Base-by-base conservation (phyloP, 2,888 invertebrate species). In the Neria commutata region DNA sequence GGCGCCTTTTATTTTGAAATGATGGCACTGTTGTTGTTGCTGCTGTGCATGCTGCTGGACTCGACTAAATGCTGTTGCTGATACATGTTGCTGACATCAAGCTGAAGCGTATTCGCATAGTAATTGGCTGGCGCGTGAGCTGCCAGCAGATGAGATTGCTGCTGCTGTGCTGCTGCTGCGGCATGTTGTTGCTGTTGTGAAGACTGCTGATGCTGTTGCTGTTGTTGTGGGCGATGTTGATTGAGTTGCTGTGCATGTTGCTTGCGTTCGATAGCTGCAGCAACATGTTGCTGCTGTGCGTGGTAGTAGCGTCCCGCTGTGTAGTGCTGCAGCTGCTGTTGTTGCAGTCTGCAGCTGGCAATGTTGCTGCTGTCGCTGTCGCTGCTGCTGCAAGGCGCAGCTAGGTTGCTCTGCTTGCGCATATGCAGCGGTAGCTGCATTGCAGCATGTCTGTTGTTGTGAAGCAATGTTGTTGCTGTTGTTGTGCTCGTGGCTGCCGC, bases 401-500 rank as follows among this genome's bases (percentile, higher is more conserved):
- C 33, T 62, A 48, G 66, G 64, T 45, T 57, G 62, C 54, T 60
- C 34, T 49, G 71, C 47, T 69, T 73, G 26, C 71, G 72, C 21
- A 71, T 68, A 34, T 76, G 78, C 64, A 74, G 71, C 56, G 77
- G 76, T 70, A 76, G 69, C 70, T n/a, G n/a, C n/a, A n/a, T n/a
- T n/a, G n/a, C n/a, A n/a, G n/a, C n/a, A n/a, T n/a, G n/a, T n/a
- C 37, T 58, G 29, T 62, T 66, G 58, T 54, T 54, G 56, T 34
- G 50, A 65, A 60, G 55, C 61, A 63, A 56, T 64, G 65, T 57
- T 67, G 60, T 40, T 66, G 57, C 63, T 72, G 56, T 62, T 76
- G 64, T 53, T 69, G 68, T 45, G 64, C 63, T 54, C 69, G 68
- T 45, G 64, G 60, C 58, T 64, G 62, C 54, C 60, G 49, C 29